Evolutionary conservation across 2,888 invertebrate species (phyloP).

Genomic region (Apodemia hepburni): DNA sequence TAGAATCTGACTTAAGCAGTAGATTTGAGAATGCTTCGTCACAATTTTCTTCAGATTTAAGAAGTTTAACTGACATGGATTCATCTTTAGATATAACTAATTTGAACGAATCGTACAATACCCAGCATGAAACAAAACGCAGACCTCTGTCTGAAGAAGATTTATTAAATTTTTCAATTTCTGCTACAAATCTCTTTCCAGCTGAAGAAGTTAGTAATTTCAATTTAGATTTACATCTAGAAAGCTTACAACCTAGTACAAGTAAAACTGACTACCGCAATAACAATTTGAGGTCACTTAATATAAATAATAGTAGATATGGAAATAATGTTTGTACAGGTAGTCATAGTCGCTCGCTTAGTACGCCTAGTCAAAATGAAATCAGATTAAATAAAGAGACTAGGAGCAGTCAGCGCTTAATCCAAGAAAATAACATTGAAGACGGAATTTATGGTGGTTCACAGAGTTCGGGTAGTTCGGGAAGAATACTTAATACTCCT

Average conservation of each 20-base stretch:
- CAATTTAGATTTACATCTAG: constrained; percentile 85
- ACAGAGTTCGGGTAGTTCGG: constrained; percentile 61
- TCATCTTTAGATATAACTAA: background rate
- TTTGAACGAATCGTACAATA: background rate
- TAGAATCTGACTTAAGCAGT: constrained; percentile 7
- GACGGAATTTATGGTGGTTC: constrained; percentile 55
- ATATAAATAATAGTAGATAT: constrained; percentile 20
- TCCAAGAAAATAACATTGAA: constrained; percentile 45
- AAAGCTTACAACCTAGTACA: constrained; percentile 79
- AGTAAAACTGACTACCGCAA: constrained; percentile 37
- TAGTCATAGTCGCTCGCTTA: constrained; percentile 48
- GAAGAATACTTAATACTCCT: constrained; percentile 55
- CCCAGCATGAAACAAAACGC: background rate
- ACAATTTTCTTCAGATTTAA: background rate
- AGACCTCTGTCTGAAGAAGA: constrained; percentile 8
- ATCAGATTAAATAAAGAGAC: constrained; percentile 35
- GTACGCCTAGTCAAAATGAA: constrained; percentile 51
- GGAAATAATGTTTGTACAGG: constrained; percentile 18
- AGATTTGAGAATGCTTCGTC: constrained; percentile 9
- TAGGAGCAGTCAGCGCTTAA: constrained; percentile 38
- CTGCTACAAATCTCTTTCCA: constrained; percentile 72
- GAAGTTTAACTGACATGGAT: constrained; percentile 9
- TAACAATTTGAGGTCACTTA: constrained; percentile 27
- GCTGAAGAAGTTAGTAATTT: constrained; percentile 72
- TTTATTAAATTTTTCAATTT: constrained; percentile 77